phyloP scores from a whole-genome alignment of 2,113 vertebrate genomes.

The Prochilodus magdalenae region DNA sequence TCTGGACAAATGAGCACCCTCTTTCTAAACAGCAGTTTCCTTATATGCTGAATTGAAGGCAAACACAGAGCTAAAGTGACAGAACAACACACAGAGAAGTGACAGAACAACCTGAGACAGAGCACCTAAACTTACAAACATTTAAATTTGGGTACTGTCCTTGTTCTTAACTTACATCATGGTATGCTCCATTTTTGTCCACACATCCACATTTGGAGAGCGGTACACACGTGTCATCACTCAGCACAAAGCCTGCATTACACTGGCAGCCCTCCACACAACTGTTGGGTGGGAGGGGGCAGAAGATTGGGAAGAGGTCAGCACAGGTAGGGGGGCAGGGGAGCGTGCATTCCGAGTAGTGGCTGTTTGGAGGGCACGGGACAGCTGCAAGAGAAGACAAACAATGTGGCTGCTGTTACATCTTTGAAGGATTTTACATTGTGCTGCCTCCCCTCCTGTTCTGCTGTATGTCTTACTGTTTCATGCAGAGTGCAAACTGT shows the following conservation, averaged over 20 bases:
- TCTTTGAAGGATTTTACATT: background rate
- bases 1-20: too few relatives aligned
- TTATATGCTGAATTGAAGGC: background rate
- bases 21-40: background rate
- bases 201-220: constrained; percentile 78
- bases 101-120: background rate
- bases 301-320: constrained; percentile 78
- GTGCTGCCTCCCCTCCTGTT: too few relatives aligned
- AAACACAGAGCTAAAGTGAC: background rate
- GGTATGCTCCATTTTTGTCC: constrained; percentile 65
- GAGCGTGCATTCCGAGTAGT: constrained; percentile 78
- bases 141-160: background rate
- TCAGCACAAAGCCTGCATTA: constrained; percentile 76
- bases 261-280: constrained; percentile 85
- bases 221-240: constrained; percentile 74
- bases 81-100: background rate
- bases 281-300: constrained; percentile 66
- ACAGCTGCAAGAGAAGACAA: constrained; percentile 71
- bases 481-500: too few relatives aligned
- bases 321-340: constrained; percentile 81
- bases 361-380: constrained; percentile 77
- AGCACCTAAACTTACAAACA: background rate
- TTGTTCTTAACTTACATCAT: constrained; percentile 73
- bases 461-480: background rate
- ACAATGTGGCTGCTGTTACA: background rate